Conservation (phyloP, 1,140 invertebrate species). For the Euwallacea similis region DNA sequence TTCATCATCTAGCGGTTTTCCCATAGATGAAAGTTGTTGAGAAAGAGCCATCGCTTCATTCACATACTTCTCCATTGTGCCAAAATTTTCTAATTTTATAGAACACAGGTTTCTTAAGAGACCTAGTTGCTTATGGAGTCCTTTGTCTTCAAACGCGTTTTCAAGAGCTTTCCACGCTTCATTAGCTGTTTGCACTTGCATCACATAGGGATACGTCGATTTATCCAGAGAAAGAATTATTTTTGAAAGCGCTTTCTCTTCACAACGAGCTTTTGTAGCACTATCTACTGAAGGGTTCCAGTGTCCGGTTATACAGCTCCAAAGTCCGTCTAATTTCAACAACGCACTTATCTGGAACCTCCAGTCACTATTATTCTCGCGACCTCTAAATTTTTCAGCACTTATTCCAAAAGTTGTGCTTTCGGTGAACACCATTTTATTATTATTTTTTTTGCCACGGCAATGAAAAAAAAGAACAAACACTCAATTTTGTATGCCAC, state of each 20-base stretch:
- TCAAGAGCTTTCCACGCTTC: constrained; percentile 29
- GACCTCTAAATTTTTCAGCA: constrained; percentile 26
- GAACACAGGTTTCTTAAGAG: constrained; percentile 31
- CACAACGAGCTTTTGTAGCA: constrained; percentile 3
- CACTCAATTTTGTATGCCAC: background rate
- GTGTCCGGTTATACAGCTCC: constrained; percentile 20
- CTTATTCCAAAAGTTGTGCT: background rate
- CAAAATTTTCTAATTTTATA: constrained; percentile 36
- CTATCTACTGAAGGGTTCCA: background rate
- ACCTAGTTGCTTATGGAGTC: constrained; percentile 13
- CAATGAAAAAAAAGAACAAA: background rate
- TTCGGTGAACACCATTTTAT: constrained; percentile 21
- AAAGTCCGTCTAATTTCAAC: constrained; percentile 25
- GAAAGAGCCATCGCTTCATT: constrained; percentile 32
- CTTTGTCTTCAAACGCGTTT: constrained; percentile 38
- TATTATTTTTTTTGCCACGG: background rate
- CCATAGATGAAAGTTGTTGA: constrained; percentile 31
- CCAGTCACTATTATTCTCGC: constrained; percentile 33
- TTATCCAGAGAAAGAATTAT: constrained; percentile 34
- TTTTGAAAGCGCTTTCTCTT: constrained; percentile 31
- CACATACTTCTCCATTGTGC: constrained; percentile 25
- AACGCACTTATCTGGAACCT: constrained; percentile 25
- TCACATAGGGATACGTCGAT: constrained; percentile 27
- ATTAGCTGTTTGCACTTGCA: constrained; percentile 22
- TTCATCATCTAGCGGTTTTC: constrained; percentile 44